A percentile compares a stretch with the other conserved stretches of the same genome.
phyloP scores from a whole-genome alignment of 2,888 invertebrate species.

The Lycophotia porphyrea region DNA sequence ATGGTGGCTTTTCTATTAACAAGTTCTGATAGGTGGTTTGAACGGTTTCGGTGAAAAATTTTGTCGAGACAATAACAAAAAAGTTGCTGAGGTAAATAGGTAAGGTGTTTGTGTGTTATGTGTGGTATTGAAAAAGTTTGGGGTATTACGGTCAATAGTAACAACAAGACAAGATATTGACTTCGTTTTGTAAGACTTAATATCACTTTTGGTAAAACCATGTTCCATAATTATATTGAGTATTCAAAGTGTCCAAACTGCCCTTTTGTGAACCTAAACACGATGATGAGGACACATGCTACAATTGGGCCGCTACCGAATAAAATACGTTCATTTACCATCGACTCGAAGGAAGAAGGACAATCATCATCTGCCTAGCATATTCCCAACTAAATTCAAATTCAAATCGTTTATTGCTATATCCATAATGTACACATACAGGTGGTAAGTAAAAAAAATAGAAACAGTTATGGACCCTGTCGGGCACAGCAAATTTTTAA shows the following conservation, averaged over 20 bases:
- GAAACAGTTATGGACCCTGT: no score
- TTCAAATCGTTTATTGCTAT: no score
- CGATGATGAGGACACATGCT: background rate
- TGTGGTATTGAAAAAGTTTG: conserved; percentile 31
- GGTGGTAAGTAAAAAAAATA: no score
- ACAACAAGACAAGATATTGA: background rate
- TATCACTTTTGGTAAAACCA: background rate
- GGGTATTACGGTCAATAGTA: background rate
- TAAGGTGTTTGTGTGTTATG: background rate
- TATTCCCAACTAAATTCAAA: no score
- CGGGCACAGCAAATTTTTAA: no score
- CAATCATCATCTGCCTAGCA: no score
- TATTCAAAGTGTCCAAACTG: background rate
- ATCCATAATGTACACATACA: no score
- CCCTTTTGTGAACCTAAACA: no score
- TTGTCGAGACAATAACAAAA: conserved; percentile 24
- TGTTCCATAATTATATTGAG: background rate
- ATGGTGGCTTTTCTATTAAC: conserved; percentile 43
- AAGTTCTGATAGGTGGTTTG: conserved; percentile 17
- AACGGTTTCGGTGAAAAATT: conserved; percentile 33
- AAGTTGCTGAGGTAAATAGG: conserved; percentile 6
- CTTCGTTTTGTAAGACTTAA: background rate
- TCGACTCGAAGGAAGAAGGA: background rate
- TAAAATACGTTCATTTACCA: background rate
- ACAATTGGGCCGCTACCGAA: background rate